Evolutionary conservation across 2,888 invertebrate genomes (phyloP).

Genomic region (Margaritifera margaritifera): DNA sequence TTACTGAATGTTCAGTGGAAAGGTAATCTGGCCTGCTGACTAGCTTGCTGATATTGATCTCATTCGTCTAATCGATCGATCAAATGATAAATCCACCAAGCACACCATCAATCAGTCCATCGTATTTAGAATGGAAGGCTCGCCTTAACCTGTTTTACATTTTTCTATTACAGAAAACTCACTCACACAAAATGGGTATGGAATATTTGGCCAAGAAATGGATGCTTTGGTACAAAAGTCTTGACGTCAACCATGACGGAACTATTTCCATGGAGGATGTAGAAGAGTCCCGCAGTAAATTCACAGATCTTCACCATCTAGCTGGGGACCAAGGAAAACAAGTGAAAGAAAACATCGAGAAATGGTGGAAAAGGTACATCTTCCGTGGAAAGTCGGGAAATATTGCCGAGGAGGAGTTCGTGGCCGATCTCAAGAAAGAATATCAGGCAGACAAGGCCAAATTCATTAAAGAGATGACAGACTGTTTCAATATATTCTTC

Average conservation of each 20-base stretch:
- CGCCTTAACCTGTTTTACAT: no score
- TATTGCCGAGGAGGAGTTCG: conserved; percentile 36
- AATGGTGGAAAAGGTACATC: conserved; percentile 47
- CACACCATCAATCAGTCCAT: no score
- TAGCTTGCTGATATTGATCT: no score
- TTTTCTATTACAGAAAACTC: no score
- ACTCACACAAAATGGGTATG: conserved; percentile 31
- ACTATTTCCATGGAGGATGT: conserved; percentile 50
- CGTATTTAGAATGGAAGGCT: no score
- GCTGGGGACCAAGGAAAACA: conserved; percentile 29
- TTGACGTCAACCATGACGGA: conserved; percentile 53
- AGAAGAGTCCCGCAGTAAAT: conserved; percentile 45
- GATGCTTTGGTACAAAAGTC: conserved; percentile 50
- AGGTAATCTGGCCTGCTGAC: no score
- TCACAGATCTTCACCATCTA: conserved; percentile 39
- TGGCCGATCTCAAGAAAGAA: conserved; percentile 20
- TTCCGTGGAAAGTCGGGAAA: conserved; percentile 30
- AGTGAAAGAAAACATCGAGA: conserved; percentile 33
- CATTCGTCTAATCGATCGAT: no score
- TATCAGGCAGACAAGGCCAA: conserved; percentile 25
- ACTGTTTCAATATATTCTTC: conserved; percentile 42
- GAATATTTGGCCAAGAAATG: conserved; percentile 39
- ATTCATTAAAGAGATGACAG: conserved; percentile 30
- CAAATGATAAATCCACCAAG: no score
- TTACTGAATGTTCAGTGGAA: no score